Conservation (phyloP, 1,140 invertebrate genomes). For the Dermatophagoides farinae region DNA sequence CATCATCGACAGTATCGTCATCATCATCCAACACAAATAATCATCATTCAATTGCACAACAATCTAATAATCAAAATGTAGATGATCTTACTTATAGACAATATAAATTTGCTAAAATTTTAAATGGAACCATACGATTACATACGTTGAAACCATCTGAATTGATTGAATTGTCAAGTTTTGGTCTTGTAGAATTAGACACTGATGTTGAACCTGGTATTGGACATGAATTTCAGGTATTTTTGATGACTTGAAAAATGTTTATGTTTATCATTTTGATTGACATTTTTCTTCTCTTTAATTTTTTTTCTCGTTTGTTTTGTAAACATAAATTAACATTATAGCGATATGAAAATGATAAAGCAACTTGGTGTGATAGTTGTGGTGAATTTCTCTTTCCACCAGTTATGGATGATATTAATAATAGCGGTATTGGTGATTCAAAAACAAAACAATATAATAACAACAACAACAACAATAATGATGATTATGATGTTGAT, state of each 20-base stretch:
- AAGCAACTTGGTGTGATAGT: constrained; percentile 33
- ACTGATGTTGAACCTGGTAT: constrained; percentile 18
- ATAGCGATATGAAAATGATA: constrained; percentile 20
- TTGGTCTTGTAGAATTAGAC: constrained; percentile 22
- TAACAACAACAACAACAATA: not conserved
- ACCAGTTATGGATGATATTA: constrained; percentile 19
- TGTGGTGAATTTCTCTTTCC: constrained; percentile 34
- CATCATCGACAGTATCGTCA: not conserved
- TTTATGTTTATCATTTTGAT: not conserved
- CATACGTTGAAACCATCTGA: constrained; percentile 18
- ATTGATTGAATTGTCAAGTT: constrained; percentile 21
- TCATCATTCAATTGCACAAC: not conserved
- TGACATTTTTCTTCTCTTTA: not conserved
- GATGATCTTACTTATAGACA: too few relatives aligned
- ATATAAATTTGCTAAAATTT: constrained; percentile 6
- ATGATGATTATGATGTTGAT: not conserved
- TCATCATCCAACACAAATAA: not conserved
- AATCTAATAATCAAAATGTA: not conserved
- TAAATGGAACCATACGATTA: constrained; percentile 14
- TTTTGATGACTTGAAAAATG: not conserved
- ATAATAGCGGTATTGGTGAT: too few relatives aligned
- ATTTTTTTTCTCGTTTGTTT: not conserved
- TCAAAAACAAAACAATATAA: not conserved
- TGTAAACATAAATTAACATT: not conserved
- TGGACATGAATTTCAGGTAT: constrained; percentile 19